Conservation (phyloP, 2,888 invertebrate species). For the Drosophila percnosoma region DNA sequence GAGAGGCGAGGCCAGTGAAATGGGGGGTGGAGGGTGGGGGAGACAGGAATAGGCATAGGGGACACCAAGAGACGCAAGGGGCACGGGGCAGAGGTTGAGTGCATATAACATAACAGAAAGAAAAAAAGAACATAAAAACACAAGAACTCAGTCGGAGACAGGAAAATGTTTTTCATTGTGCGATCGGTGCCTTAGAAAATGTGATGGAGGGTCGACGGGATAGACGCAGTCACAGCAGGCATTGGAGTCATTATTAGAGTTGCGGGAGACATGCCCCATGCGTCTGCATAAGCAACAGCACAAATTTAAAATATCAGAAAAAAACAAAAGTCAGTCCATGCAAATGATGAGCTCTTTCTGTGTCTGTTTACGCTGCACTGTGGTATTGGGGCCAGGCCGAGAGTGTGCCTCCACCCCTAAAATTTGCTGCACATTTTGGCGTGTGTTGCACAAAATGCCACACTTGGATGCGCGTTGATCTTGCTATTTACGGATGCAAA, state of each 20-base stretch:
- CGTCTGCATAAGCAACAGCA: conserved; percentile 74
- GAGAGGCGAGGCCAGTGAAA: conserved; percentile 24
- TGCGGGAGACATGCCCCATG: conserved; percentile 80
- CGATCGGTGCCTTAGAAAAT: conserved; percentile 61
- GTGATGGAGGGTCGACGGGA: conserved; percentile 35
- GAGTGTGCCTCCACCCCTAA: conserved; percentile 8
- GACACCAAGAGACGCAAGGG: background rate
- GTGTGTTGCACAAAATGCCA: conserved; percentile 79
- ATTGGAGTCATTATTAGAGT: conserved; percentile 73
- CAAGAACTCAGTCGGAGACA: conserved; percentile 54
- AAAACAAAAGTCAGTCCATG: conserved; percentile 40
- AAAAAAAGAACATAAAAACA: conserved; percentile 8
- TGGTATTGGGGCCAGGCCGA: conserved; percentile 29
- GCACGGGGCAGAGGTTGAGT: conserved; percentile 33
- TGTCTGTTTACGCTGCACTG: conserved; percentile 5
- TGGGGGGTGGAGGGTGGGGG: background rate
- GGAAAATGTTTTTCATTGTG: conserved; percentile 80
- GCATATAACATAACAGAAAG: conserved; percentile 13
- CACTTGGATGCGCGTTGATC: conserved; percentile 67
- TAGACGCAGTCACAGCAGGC: conserved; percentile 42
- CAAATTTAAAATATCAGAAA: conserved; percentile 21
- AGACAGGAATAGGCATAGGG: conserved; percentile 30
- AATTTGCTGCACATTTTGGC: conserved; percentile 58
- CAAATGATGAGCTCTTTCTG: conserved; percentile 50
- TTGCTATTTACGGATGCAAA: conserved; percentile 58